phyloP scores from a whole-genome alignment of 2,888 invertebrate species.

The Unio delphinus region DNA sequence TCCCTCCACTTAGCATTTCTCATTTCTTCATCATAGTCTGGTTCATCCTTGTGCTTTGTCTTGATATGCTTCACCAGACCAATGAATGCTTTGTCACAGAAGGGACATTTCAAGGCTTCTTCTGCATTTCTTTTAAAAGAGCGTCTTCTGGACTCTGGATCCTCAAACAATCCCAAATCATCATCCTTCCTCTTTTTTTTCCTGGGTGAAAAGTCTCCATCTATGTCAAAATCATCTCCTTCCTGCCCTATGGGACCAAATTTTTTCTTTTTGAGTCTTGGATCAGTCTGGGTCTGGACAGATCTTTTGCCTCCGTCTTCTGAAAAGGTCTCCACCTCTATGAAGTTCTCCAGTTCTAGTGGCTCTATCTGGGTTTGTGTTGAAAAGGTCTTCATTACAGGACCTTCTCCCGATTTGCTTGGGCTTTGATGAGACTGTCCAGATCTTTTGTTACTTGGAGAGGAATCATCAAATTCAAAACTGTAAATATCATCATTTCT shows the following conservation, averaged over 20 bases:
- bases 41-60: constrained; percentile 63
- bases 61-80: constrained; percentile 66
- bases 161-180: constrained; percentile 60
- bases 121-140: constrained; percentile 62
- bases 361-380: constrained; percentile 53
- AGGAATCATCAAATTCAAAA: constrained; percentile 20
- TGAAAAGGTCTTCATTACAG: constrained; percentile 36
- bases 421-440: constrained; percentile 7
- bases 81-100: constrained; percentile 66
- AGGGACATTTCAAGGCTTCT: constrained; percentile 66
- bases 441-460: background rate
- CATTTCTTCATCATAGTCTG: constrained; percentile 65
- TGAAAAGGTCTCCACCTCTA: constrained; percentile 61
- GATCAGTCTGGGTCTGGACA: constrained; percentile 65
- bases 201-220: constrained; percentile 36
- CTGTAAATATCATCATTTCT: constrained; percentile 28
- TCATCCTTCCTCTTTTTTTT: constrained; percentile 50
- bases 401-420: constrained; percentile 9
- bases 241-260: constrained; percentile 61
- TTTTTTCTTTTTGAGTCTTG: constrained; percentile 62
- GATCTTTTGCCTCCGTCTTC: constrained; percentile 59
- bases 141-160: constrained; percentile 57
- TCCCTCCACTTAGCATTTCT: constrained; percentile 66
- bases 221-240: constrained; percentile 54
- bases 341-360: constrained; percentile 47